phyloP scores from a whole-genome alignment of 2,888 invertebrate species.

The Linnaemya vulpina region DNA sequence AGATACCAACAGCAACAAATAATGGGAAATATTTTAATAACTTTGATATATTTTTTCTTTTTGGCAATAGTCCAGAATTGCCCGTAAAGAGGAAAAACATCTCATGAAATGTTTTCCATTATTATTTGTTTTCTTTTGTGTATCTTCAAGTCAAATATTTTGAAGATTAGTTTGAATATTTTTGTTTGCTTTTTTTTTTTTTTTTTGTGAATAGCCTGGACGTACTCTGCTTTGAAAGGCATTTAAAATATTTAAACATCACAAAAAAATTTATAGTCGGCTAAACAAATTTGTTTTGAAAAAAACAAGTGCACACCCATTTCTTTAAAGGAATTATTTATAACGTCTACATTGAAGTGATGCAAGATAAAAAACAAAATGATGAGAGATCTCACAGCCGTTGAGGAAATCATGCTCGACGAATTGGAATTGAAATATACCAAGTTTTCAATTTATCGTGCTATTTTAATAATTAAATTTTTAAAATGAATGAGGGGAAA shows the following conservation, averaged over 20 bases:
- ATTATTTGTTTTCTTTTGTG: constrained; percentile 27
- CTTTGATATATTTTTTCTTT: constrained; percentile 41
- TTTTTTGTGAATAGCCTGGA: constrained; percentile 3
- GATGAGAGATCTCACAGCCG: too few species aligned
- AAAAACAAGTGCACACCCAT: background rate
- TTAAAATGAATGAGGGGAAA: too few species aligned
- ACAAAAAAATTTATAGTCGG: background rate
- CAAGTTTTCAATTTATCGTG: too few species aligned
- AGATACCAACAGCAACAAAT: background rate
- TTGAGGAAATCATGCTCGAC: too few species aligned
- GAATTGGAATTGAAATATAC: too few species aligned
- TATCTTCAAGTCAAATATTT: constrained; percentile 40
- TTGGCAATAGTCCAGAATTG: constrained; percentile 45
- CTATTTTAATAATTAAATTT: too few species aligned
- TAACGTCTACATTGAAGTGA: too few species aligned
- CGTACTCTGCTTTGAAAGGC: background rate
- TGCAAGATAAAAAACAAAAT: too few species aligned
- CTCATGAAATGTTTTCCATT: constrained; percentile 35
- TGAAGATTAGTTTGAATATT: constrained; percentile 33
- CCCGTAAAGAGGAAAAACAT: constrained; percentile 16
- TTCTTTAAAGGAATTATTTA: too few species aligned
- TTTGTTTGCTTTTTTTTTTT: background rate
- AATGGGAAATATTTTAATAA: constrained; percentile 45
- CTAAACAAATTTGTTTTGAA: background rate
- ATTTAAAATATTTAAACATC: constrained; percentile 38